Evolutionary conservation across 2,113 vertebrate genomes (phyloP).

Genomic region (Psammodynastes pulverulentus): DNA sequence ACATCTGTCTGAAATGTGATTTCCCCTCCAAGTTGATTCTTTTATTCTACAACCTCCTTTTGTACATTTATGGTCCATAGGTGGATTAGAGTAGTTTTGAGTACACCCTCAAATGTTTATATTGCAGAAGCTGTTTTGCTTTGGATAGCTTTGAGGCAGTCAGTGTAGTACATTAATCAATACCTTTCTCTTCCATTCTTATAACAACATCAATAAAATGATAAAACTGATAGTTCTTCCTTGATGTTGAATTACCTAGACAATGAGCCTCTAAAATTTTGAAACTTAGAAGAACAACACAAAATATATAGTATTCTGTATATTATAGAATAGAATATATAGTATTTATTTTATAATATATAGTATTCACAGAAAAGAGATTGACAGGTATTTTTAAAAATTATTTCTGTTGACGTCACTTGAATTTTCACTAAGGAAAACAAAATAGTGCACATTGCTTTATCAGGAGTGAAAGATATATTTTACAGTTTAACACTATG

Average conservation of each 20-base stretch:
- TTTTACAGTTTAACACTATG: constrained; percentile 17
- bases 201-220: constrained; percentile 1
- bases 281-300: not conserved
- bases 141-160: constrained; percentile 31
- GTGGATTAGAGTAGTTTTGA: not conserved
- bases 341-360: no score
- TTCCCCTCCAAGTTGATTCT: not conserved
- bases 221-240: not conserved
- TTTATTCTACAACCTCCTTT: not conserved
- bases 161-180: constrained; percentile 23
- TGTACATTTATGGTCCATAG: not conserved
- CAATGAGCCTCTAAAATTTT: not conserved
- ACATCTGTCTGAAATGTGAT: not conserved
- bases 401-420: constrained; percentile 15
- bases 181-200: not conserved
- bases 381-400: not conserved
- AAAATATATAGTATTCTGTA: not conserved
- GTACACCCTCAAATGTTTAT: constrained; percentile 31
- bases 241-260: not conserved
- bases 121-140: constrained; percentile 40
- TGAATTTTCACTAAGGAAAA: not conserved
- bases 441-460: not conserved
- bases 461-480: constrained; percentile 9
- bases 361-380: not conserved
- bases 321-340: no score